These are phyloP conservation scores for Scolopax rusticola DNA, from an alignment of 2,797 vertebrate species.

Conservation along the genomic window DNA sequence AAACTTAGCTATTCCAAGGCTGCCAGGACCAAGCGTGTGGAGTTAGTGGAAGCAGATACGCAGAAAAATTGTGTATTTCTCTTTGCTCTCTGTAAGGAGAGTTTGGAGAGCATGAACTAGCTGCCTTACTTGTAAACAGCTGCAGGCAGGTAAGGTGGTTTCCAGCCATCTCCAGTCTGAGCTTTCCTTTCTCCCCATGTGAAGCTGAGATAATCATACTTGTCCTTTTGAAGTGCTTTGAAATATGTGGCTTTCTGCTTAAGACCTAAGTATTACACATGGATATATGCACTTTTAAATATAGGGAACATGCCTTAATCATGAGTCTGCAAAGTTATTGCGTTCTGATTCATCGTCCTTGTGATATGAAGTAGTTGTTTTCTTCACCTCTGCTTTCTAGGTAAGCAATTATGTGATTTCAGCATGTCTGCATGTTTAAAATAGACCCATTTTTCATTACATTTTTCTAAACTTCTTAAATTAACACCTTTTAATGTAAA, in stretches of 20 bases:
- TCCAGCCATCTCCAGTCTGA: background rate
- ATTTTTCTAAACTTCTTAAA: background rate
- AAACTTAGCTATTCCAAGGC: background rate
- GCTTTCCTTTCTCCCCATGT: background rate
- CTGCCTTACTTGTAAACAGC: background rate
- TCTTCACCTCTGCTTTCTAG: background rate
- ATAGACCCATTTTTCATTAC: background rate
- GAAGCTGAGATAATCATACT: background rate
- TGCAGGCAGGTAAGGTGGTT: background rate
- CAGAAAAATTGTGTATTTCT: background rate
- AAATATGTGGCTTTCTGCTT: background rate
- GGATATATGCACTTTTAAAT: background rate
- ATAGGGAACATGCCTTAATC: background rate
- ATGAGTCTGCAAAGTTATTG: background rate
- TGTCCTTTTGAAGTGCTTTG: background rate
- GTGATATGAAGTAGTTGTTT: background rate
- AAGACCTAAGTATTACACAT: background rate
- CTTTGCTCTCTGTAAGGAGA: background rate
- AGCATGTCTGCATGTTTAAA: background rate
- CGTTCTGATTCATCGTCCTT: background rate
- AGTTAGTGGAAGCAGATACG: background rate
- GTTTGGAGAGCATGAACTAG: background rate
- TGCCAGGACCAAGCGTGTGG: background rate
- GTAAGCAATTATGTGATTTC: background rate
- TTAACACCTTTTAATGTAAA: background rate